phyloP scores from a whole-genome alignment of 2,888 invertebrate species.

The Drosophila suboccidentalis region DNA sequence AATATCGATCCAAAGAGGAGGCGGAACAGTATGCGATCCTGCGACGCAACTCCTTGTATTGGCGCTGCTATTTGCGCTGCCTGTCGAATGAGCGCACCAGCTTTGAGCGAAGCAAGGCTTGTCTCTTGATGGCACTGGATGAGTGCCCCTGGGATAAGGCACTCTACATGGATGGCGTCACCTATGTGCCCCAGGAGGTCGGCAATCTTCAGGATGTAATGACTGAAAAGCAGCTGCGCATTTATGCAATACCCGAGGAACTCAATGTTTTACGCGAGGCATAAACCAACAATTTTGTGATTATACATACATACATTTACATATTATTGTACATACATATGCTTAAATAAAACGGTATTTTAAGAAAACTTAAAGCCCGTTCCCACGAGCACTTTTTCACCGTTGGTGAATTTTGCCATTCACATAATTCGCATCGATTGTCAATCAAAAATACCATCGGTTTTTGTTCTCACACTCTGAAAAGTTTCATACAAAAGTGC shows the following conservation, averaged over 20 bases:
- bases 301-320: too few species aligned
- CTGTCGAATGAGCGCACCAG: slow-evolving; percentile 84
- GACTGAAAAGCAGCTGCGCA: slow-evolving; percentile 90
- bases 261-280: slow-evolving; percentile 87
- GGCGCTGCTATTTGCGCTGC: slow-evolving; percentile 89
- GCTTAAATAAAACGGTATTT: too few species aligned
- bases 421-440: too few species aligned
- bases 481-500: too few species aligned
- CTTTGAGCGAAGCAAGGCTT: slow-evolving; percentile 82
- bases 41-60: slow-evolving; percentile 86
- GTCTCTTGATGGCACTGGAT: slow-evolving; percentile 87
- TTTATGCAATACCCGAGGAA: slow-evolving; percentile 92
- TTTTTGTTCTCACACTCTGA: too few species aligned
- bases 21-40: slow-evolving; percentile 56
- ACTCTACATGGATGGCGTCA: slow-evolving; percentile 89
- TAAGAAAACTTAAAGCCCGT: too few species aligned
- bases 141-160: slow-evolving; percentile 89
- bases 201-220: slow-evolving; percentile 91
- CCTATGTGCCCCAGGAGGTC: slow-evolving; percentile 88
- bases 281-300: background rate
- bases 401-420: too few species aligned
- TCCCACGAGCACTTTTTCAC: too few species aligned
- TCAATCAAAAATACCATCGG: too few species aligned
- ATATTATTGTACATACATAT: too few species aligned
- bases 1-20: slow-evolving; percentile 45